Evolutionary conservation across 2,797 vertebrate species (phyloP).

Genomic region (Meriones psammophilus): DNA sequence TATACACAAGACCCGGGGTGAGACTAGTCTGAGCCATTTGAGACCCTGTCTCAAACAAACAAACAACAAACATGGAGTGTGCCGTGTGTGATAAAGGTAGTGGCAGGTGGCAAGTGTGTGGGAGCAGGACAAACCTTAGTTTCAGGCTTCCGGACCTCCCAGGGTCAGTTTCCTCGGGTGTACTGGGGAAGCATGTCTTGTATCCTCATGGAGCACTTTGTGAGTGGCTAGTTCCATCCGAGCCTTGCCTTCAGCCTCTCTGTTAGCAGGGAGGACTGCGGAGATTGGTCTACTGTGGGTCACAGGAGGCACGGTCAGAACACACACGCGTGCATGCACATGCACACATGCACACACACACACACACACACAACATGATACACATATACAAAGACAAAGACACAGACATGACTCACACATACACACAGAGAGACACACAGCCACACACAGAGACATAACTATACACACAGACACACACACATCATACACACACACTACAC

Average conservation of each 20-base stretch:
- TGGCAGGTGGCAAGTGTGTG: background rate
- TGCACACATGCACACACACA: background rate
- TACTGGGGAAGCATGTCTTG: background rate
- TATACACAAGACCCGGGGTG: background rate
- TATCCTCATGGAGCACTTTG: background rate
- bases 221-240: background rate
- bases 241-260: background rate
- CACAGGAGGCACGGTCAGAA: background rate
- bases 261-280: background rate
- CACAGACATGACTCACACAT: background rate
- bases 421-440: rapidly evolving
- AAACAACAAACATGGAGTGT: background rate
- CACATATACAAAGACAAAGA: background rate
- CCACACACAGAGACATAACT: background rate
- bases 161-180: background rate
- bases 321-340: background rate
- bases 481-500: background rate
- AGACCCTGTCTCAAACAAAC: background rate
- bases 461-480: background rate
- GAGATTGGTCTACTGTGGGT: background rate
- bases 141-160: background rate
- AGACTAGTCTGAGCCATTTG: background rate
- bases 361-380: too few relatives aligned
- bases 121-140: background rate
- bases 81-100: background rate